These are phyloP conservation scores for Drosophila testacea DNA, from an alignment of 2,888 invertebrate species.

Conservation along the genomic window DNA sequence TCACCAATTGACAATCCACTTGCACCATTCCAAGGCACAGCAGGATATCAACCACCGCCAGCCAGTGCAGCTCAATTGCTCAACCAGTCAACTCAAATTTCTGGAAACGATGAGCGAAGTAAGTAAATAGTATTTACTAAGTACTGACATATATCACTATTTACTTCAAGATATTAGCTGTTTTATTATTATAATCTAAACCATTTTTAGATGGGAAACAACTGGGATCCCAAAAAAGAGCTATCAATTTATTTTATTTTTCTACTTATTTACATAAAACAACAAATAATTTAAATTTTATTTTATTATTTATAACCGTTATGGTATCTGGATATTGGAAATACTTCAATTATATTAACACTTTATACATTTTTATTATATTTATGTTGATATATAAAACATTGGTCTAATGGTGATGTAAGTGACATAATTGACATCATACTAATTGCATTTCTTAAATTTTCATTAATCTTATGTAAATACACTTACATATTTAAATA, in stretches of 20 bases:
- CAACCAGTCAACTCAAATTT: constrained; percentile 52
- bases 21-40: constrained; percentile 75
- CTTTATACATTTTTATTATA: constrained; percentile 24
- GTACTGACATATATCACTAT: not conserved
- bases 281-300: not conserved
- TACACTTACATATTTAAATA: constrained; percentile 21
- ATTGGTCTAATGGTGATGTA: constrained; percentile 47
- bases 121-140: constrained; percentile 30
- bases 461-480: constrained; percentile 20
- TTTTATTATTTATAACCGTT: not conserved
- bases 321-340: not conserved
- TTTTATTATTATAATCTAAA: not conserved
- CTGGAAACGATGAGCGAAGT: constrained; percentile 77
- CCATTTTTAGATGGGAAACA: too few relatives aligned
- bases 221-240: too few relatives aligned
- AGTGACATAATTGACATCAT: constrained; percentile 37
- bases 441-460: constrained; percentile 12
- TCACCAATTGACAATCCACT: constrained; percentile 87
- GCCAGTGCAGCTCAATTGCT: constrained; percentile 43
- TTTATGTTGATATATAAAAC: constrained; percentile 28
- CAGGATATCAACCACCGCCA: constrained; percentile 49
- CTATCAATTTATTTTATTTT: not conserved
- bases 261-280: not conserved
- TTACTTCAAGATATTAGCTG: not conserved
- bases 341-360: constrained; percentile 43